Evolutionary conservation across 1,140 invertebrate genomes (phyloP).

Genomic region (Phocides pigmalion): DNA sequence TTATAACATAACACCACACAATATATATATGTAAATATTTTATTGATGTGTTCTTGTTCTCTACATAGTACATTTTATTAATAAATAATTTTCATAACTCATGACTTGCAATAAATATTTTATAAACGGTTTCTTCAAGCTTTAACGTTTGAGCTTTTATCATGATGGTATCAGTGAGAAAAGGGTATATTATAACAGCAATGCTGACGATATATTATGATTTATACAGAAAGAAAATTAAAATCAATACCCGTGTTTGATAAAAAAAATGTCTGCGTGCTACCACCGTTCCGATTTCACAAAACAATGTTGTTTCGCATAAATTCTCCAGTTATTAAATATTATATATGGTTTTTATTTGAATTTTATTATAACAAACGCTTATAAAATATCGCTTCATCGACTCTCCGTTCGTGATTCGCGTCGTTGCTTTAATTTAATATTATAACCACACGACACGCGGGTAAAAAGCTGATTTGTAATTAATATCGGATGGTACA

Average conservation of each 20-base stretch:
- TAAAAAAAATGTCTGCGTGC: constrained; percentile 14
- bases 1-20: too few species aligned
- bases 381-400: constrained; percentile 37
- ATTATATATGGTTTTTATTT: constrained; percentile 26
- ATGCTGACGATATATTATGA: constrained; percentile 23
- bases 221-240: constrained; percentile 26
- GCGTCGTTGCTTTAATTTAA: constrained; percentile 28
- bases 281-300: constrained; percentile 15
- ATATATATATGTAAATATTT: too few species aligned
- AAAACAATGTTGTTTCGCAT: constrained; percentile 31
- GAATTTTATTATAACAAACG: constrained; percentile 33
- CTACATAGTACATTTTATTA: too few species aligned
- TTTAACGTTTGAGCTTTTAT: constrained; percentile 3
- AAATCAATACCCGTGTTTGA: not conserved
- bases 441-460: constrained; percentile 17
- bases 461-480: constrained; percentile 30
- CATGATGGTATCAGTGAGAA: constrained; percentile 16
- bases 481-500: constrained; percentile 28
- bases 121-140: not conserved
- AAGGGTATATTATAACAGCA: constrained; percentile 17
- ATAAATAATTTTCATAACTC: not conserved
- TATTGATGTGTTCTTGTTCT: too few species aligned
- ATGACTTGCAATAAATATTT: not conserved
- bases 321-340: constrained; percentile 33
- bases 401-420: constrained; percentile 21